These are phyloP conservation scores for Chaenogobius annularis DNA, from an alignment of 2,113 vertebrate species.

Conservation along the genomic window DNA sequence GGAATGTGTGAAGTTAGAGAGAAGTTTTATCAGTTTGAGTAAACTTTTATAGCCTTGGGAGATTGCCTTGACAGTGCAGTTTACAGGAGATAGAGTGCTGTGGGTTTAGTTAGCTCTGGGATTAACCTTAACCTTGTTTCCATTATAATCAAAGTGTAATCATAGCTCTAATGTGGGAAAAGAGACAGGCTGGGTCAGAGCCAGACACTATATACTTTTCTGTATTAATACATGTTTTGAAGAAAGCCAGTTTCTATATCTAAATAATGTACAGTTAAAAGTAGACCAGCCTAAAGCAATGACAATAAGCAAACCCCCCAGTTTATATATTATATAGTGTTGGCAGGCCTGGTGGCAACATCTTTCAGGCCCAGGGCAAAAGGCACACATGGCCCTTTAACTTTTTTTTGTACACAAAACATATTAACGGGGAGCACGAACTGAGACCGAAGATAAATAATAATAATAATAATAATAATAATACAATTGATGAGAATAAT, in stretches of 20 bases:
- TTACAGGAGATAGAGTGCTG: background rate
- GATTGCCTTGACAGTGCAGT: constrained; percentile 15
- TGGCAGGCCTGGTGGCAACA: too few relatives aligned
- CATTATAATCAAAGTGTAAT: constrained; percentile 26
- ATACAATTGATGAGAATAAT: too few relatives aligned
- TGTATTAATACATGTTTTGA: background rate
- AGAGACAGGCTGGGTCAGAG: constrained; percentile 11
- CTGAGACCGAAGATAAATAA: too few relatives aligned
- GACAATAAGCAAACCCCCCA: background rate
- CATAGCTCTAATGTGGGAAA: constrained; percentile 18
- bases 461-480: too few relatives aligned
- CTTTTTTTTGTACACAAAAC: too few relatives aligned
- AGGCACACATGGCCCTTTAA: background rate
- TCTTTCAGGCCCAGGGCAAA: background rate
- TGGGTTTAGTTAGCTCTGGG: background rate
- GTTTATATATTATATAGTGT: background rate
- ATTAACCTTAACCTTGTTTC: constrained; percentile 3
- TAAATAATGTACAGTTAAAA: background rate
- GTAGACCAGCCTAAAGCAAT: background rate
- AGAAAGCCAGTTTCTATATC: background rate
- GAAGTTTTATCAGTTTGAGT: constrained; percentile 18
- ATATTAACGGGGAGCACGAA: too few relatives aligned
- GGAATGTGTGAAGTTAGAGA: constrained; percentile 15
- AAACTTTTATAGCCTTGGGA: constrained; percentile 40
- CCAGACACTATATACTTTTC: background rate